These are phyloP conservation scores for Sminthurinus signatus DNA, from an alignment of 1,140 invertebrate species.

Conservation along the genomic window DNA sequence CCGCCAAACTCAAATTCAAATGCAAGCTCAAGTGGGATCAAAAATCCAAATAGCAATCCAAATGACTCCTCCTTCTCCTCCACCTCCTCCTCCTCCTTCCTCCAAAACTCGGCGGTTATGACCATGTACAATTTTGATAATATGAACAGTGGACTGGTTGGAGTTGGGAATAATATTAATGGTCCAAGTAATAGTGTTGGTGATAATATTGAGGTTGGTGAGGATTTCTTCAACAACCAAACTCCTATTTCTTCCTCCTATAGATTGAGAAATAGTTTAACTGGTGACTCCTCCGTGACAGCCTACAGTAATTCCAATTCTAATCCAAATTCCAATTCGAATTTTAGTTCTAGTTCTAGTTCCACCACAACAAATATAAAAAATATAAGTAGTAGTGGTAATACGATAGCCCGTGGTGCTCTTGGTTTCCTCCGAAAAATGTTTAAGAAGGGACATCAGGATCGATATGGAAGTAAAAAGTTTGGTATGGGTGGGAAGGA, in stretches of 20 bases:
- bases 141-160: background rate
- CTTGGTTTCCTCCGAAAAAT: conserved; percentile 37
- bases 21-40: background rate
- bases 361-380: conserved; percentile 2
- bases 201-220: background rate
- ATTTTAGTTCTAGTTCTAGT: background rate
- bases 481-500: conserved; percentile 22
- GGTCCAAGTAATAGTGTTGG: no score
- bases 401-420: conserved; percentile 30
- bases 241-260: background rate
- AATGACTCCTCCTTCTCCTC: conserved; percentile 15
- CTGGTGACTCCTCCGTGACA: background rate
- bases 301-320: conserved; percentile 7
- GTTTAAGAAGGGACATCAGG: conserved; percentile 28
- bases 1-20: conserved; percentile 6
- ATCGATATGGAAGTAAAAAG: background rate
- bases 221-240: background rate
- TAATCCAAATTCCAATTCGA: conserved; percentile 7
- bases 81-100: background rate
- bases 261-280: no score
- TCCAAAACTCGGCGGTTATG: no score
- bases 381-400: background rate
- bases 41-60: conserved; percentile 16
- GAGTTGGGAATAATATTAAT: background rate
- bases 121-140: conserved; percentile 1